Conservation (phyloP, 2,797 vertebrate genomes). For the Echiichthys vipera region DNA sequence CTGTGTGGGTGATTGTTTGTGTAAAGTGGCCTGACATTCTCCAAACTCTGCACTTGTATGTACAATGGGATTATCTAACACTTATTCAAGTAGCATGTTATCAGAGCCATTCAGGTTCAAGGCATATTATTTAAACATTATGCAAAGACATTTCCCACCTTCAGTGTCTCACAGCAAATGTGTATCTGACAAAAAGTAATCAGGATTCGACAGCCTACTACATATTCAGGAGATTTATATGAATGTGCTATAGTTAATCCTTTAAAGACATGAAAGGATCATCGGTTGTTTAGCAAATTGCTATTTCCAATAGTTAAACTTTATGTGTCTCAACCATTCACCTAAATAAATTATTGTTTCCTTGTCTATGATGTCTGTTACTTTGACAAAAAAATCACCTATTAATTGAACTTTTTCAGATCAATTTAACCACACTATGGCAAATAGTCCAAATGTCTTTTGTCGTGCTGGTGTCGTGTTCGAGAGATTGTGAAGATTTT, state of each 20-base stretch:
- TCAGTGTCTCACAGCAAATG: slow-evolving; percentile 32
- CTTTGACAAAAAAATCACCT: not conserved
- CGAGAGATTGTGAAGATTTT: not conserved
- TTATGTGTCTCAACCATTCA: not conserved
- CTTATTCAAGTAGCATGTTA: not conserved
- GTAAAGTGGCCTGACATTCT: slow-evolving; percentile 61
- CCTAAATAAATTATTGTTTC: not conserved
- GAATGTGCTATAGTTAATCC: slow-evolving; percentile 42
- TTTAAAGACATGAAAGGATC: slow-evolving; percentile 28
- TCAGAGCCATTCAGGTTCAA: slow-evolving; percentile 35
- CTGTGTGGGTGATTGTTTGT: slow-evolving; percentile 37
- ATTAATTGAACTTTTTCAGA: not conserved
- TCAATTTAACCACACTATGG: not conserved
- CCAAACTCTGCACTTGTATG: slow-evolving; percentile 31
- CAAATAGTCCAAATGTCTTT: not conserved
- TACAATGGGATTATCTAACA: slow-evolving; percentile 43
- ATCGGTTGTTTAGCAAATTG: slow-evolving; percentile 6
- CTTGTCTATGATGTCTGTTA: not conserved
- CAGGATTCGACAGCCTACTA: slow-evolving; percentile 27
- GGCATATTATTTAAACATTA: slow-evolving; percentile 55
- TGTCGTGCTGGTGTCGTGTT: no score
- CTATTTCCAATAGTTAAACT: slow-evolving; percentile 8
- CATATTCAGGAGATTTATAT: slow-evolving; percentile 29
- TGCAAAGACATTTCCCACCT: slow-evolving; percentile 47
- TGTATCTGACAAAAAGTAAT: slow-evolving; percentile 46